Base-by-base conservation (phyloP, 2,797 vertebrate genomes). In the Hypotaenidia okinawae region DNA sequence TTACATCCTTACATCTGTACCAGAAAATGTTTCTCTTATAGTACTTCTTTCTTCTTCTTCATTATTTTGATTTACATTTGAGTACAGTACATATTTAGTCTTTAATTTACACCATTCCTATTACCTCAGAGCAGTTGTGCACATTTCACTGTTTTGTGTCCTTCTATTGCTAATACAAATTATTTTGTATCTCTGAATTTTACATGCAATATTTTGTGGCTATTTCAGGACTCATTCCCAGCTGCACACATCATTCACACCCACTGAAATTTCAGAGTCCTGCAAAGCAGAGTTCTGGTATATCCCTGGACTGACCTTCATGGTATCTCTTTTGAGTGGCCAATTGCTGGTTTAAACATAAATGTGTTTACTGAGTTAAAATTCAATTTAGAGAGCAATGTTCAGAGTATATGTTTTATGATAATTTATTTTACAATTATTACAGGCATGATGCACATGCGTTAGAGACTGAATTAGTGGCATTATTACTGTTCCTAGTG, bases 141-240 rank as follows among this genome's bases (percentile, higher is more conserved):
- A 52, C 16, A 62, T 87, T 83, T 82, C 79, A 47, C 19, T 62
- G 23, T 41, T 95, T 86, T 86, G 16, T 88, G 47, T 67, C 59
- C 7, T 78, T 80, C 68, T 58, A 51, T 68, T 92, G 37, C 88
- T 83, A n/a, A 80, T 88, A 73, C 14, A 63, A 76, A 70, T 57
- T 87, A 47, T 81, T 84, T 83, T 32, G 27, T 92, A 77, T 17
- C 39, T 90, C 27, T 84, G 35, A 93, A 91, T 94, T 81, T 92
- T 80, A 72, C 61, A 58, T 64, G 27, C 24, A 86, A 32, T 87
- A 74, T 91, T 94, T 96, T 80, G 13, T 83, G 90, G 87, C 70
- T 88, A 61, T 82, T 93, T 96, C 47, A 47, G 89, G 54, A 75
- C 25, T 93, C n/a, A 33, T 79, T 94, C 67, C 74, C 43, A 84